Evolutionary conservation across 1,140 invertebrate genomes (phyloP).

Genomic region (Drosophila ironensis): DNA sequence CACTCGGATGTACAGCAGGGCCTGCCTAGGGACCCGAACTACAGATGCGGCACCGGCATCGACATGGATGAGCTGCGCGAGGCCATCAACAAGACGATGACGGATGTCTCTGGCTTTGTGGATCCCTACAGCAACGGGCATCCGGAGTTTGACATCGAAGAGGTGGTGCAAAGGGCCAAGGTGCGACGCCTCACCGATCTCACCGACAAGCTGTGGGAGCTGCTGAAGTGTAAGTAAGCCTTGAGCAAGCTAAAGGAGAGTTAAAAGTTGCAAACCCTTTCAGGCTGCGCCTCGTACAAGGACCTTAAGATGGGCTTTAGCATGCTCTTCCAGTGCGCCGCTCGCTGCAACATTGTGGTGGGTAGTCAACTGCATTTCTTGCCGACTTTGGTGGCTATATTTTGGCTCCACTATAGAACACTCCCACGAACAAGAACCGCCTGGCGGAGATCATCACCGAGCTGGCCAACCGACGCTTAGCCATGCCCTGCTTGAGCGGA

Average conservation of each 20-base stretch:
- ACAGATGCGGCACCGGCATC: constrained; percentile 68
- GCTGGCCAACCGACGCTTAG: constrained; percentile 69
- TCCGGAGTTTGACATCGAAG: constrained; percentile 61
- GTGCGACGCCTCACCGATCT: constrained; percentile 57
- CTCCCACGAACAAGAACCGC: constrained; percentile 78
- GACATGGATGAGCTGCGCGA: constrained; percentile 73
- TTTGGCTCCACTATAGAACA: constrained; percentile 50
- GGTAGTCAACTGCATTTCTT: background rate
- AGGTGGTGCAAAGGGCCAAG: constrained; percentile 60
- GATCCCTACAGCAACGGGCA: constrained; percentile 35
- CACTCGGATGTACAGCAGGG: constrained; percentile 36
- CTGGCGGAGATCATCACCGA: constrained; percentile 77
- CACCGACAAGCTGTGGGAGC: constrained; percentile 78
- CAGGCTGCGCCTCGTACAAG: constrained; percentile 67
- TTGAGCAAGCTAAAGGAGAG: too few relatives aligned
- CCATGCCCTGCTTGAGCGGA: constrained; percentile 73
- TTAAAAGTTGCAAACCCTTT: too few relatives aligned
- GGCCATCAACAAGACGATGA: constrained; percentile 64
- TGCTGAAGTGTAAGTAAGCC: constrained; percentile 58
- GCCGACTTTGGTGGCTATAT: background rate
- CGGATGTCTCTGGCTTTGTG: constrained; percentile 53
- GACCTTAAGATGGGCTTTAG: constrained; percentile 72
- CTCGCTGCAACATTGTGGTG: constrained; percentile 77
- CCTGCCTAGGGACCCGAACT: constrained; percentile 35
- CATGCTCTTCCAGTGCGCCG: constrained; percentile 75